Percentiles rank a stretch among this genome's conserved stretches.
These are phyloP conservation scores for Ostrea denselamellosa DNA, from an alignment of 1,140 invertebrate genomes.

Conservation along the genomic window DNA sequence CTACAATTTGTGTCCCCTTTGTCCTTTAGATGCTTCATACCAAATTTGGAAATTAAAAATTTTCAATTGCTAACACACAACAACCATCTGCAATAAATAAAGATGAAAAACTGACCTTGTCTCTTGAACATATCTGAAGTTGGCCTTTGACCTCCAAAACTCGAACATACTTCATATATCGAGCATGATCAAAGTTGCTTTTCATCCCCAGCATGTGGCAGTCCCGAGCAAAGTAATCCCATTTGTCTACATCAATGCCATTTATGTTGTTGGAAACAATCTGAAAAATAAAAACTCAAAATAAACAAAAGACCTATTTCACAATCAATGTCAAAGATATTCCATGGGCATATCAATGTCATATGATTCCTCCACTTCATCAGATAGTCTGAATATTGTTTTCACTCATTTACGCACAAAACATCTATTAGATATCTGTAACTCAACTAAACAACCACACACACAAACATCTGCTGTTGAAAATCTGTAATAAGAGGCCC, in stretches of 20 bases:
- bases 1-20: too few species aligned
- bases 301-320: background rate
- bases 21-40: too few species aligned
- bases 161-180: slow-evolving; percentile 77
- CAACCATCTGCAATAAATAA: too few species aligned
- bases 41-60: too few species aligned
- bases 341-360: too few species aligned
- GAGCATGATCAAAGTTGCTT: slow-evolving; percentile 79
- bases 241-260: slow-evolving; percentile 87
- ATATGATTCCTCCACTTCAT: too few species aligned
- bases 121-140: slow-evolving; percentile 78
- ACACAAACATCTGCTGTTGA: background rate
- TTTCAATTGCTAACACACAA: too few species aligned
- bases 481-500: too few species aligned
- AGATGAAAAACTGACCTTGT: slow-evolving; percentile 75
- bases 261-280: slow-evolving; percentile 84
- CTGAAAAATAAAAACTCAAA: too few species aligned
- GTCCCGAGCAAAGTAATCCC: slow-evolving; percentile 86
- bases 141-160: slow-evolving; percentile 73
- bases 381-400: background rate
- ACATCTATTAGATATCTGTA: background rate
- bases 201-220: slow-evolving; percentile 80
- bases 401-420: background rate
- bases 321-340: too few species aligned
- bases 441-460: background rate